phyloP scores from a whole-genome alignment of 2,888 invertebrate genomes.

The Cryptocephalus primarius region DNA sequence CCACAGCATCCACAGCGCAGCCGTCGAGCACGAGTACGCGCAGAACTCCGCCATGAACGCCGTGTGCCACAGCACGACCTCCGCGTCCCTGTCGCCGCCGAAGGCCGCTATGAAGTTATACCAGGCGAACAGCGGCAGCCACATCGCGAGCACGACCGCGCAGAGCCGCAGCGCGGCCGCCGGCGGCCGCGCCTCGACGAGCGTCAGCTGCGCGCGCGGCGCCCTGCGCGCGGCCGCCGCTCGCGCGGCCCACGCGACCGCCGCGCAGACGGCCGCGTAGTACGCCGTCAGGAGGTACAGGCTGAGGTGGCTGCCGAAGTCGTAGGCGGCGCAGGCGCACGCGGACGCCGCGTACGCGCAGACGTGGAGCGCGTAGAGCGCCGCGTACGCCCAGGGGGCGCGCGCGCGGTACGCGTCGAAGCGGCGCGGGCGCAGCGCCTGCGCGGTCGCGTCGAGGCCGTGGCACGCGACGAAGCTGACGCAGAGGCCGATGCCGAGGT shows the following conservation, averaged over 20 bases:
- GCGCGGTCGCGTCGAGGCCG: slow-evolving; percentile 13
- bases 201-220: neutral
- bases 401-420: slow-evolving; percentile 12
- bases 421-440: slow-evolving; percentile 5
- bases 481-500: slow-evolving; percentile 11
- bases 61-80: slow-evolving; percentile 10
- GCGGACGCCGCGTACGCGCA: slow-evolving; percentile 11
- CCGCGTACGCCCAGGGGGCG: slow-evolving; percentile 9
- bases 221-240: neutral
- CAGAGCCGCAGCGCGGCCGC: slow-evolving; percentile 3
- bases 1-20: slow-evolving; percentile 9
- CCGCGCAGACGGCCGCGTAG: slow-evolving; percentile 2
- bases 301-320: slow-evolving; percentile 7
- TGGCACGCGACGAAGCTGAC: slow-evolving; percentile 12
- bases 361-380: slow-evolving; percentile 12
- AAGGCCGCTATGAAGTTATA: slow-evolving; percentile 10
- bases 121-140: slow-evolving; percentile 10
- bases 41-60: slow-evolving; percentile 12
- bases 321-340: slow-evolving; percentile 11
- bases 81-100: slow-evolving; percentile 2
- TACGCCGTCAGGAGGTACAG: slow-evolving; percentile 12
- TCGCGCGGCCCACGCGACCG: neutral
- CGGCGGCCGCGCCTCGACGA: neutral
- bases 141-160: slow-evolving; percentile 5
- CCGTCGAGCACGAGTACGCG: slow-evolving; percentile 9